Base-by-base conservation (phyloP, 2,888 invertebrate genomes). In the Aspidapion aeneum region DNA sequence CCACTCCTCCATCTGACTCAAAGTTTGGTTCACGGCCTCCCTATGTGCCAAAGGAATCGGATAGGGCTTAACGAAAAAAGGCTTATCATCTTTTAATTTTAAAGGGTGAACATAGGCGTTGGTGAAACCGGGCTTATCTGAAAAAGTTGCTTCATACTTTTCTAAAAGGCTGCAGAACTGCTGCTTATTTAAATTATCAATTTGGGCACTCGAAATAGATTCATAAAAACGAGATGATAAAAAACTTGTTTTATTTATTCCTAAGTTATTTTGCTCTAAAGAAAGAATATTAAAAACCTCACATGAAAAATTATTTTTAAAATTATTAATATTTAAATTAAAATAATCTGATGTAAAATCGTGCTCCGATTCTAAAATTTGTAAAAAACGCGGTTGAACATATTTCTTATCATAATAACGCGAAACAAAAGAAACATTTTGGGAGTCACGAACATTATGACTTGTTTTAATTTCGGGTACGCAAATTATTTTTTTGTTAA, bases 1-100 rank as follows among this genome's bases (percentile, higher is more conserved):
- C 63, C 63, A 63, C 35, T 63, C 63, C 20, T 61, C 60, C 63
- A 63, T 63, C 21, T 50, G 52, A n/a, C 1, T 55, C 16, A 63
- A 18, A 1, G 49, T 52, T 20, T 63, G 1, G n/a, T 50, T 16
- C 1, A 61, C 52, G 2, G 55, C 35, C 35, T 35, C 35, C 12
- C 35, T 35, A 35, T 35, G 35, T 12, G 35, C 35, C 12, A 35
- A 35, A 55, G 20, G 54, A 56, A 16, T 60, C 7, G 35, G 35
- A 12, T 35, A 35, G 35, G 35, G 35, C 12, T 35, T 35, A 12
- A 35, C 35, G 49, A 35, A 59, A 59, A 63, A 63, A 19, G 51
- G 48, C n/a, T 21, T 35, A 3, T 55, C 1, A 35, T 59, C 58
- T 12, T 21, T 60, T 21, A 63, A 19, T 54, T 60, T 20, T 21